These are phyloP conservation scores for Rhinoderma darwinii DNA, from an alignment of 2,113 vertebrate species.

Conservation along the genomic window DNA sequence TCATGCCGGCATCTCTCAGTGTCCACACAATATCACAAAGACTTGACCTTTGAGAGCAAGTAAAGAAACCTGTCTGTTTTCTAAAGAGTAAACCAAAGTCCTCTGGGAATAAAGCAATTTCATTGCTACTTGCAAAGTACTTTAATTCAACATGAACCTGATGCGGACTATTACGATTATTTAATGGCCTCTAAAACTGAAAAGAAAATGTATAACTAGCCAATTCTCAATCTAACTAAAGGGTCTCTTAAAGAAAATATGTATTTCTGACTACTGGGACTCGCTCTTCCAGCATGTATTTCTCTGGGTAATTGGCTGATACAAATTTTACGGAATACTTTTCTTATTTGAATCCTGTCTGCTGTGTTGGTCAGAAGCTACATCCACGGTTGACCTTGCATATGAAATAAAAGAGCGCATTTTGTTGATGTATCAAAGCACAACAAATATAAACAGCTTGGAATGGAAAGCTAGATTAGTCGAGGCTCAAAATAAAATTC, in stretches of 20 bases:
- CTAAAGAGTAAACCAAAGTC: slow-evolving; percentile 19
- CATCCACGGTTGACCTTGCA: not conserved
- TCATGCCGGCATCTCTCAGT: slow-evolving; percentile 42
- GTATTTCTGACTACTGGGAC: not conserved
- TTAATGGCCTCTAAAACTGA: not conserved
- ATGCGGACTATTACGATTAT: not conserved
- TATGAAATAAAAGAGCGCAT: not conserved
- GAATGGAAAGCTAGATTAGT: not conserved
- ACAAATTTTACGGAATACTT: not conserved
- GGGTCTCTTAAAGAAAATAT: not conserved
- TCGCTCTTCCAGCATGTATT: not conserved
- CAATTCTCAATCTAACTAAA: not conserved
- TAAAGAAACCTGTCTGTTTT: slow-evolving; percentile 52
- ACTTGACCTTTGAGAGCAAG: slow-evolving; percentile 50
- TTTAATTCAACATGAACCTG: slow-evolving; percentile 26
- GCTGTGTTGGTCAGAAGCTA: not conserved
- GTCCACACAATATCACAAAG: slow-evolving; percentile 53
- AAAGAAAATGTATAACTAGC: slow-evolving; percentile 1
- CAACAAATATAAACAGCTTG: not conserved
- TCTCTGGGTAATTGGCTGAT: slow-evolving; percentile 1
- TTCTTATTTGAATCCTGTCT: not conserved
- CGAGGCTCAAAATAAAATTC: not conserved
- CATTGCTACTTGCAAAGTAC: slow-evolving; percentile 29
- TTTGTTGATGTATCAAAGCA: slow-evolving; percentile 1
- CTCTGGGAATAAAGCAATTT: slow-evolving; percentile 43